Base-by-base conservation (phyloP, 2,797 vertebrate species). In the Astyanax mexicanus region DNA sequence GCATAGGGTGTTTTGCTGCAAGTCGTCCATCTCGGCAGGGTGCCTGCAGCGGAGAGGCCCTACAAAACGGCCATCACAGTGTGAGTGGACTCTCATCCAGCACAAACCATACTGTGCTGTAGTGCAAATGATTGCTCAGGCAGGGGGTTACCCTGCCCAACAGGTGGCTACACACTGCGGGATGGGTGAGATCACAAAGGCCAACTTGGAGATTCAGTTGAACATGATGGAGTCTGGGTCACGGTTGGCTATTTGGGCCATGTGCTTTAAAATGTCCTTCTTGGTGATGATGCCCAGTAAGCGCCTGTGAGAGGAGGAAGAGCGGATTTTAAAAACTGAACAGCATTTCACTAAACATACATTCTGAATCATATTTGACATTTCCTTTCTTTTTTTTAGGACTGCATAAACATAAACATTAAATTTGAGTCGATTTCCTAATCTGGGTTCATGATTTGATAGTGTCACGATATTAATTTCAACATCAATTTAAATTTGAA, bases 201-300 rank as follows among this genome's bases (percentile, higher is more conserved):
- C 49, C 42, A 21, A 58, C 69, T 54, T 54, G 57, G 57, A 71
- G 72, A 78, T 88, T 91, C 86, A 96, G 84, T 95, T 95, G 87
- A 96, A 96, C 74, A 96, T 90, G 83, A 95, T 95, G 19, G 95
- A 95, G 61, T 95, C 91, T 0, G 95, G 95, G 86, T 96, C 95
- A 91, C 94, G 94, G 88, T 95, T 95, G 2, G 94, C 93, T 93
- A 95, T 92, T 79, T 95, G 94, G 79, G 95, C 95, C 85, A 95
- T 95, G 83, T 96, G 94, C 85, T 95, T 95, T 54, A 96, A 82
- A 62, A 96, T 93, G 13, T 96, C 95, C 84, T 96, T 96, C 81
- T 96, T 96, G 78, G 95, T 96, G 69, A 96, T 95, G 84, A 96
- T 95, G 44, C 95, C 95, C 35, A 96, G 90, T 27, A 96, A 86